Conservation (phyloP, 2,797 vertebrate genomes). For the Trachurus trachurus region DNA sequence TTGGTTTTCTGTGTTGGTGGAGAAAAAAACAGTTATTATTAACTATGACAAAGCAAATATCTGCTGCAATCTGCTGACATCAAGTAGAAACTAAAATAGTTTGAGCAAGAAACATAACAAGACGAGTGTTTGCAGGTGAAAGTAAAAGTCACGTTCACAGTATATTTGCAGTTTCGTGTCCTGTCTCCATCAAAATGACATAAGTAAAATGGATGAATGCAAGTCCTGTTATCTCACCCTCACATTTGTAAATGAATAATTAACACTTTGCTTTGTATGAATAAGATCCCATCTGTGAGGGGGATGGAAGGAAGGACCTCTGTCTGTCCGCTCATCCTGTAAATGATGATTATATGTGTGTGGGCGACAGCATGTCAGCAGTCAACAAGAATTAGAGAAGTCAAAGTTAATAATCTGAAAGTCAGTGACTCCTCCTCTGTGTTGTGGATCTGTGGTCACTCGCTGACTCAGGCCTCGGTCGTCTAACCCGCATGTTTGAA, state of each 20-base stretch:
- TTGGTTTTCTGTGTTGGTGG: no score
- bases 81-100: no score
- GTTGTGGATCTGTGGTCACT: constrained; percentile 1
- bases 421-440: background rate
- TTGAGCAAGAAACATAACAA: no score
- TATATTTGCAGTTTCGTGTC: background rate
- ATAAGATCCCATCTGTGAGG: constrained; percentile 23
- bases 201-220: background rate
- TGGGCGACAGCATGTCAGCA: background rate
- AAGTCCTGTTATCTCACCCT: background rate
- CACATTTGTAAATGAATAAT: background rate
- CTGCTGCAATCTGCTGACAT: no score
- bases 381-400: constrained; percentile 5
- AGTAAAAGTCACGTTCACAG: background rate
- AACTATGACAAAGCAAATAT: no score
- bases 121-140: no score
- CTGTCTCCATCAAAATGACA: background rate
- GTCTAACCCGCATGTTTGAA: constrained; percentile 41
- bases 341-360: constrained; percentile 12
- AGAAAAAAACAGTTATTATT: no score
- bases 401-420: background rate
- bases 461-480: constrained; percentile 27
- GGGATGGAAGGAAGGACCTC: background rate
- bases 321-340: background rate
- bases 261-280: background rate